phyloP scores from a whole-genome alignment of 2,888 invertebrate genomes.

The Agrilus biguttatus region DNA sequence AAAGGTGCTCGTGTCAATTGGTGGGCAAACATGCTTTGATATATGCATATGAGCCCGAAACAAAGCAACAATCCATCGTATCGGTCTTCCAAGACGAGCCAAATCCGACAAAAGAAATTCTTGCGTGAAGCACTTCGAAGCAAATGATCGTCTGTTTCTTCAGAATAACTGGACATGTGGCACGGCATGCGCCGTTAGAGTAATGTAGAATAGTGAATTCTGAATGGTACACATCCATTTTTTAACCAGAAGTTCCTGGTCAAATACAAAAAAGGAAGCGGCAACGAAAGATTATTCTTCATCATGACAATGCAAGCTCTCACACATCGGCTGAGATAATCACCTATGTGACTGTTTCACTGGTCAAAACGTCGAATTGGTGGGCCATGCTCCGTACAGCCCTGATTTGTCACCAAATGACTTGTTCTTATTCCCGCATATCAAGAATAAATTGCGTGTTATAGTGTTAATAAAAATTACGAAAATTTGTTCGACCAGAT shows the following conservation, averaged over 20 bases:
- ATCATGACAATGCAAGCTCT: constrained; percentile 9
- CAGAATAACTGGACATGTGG: constrained; percentile 12
- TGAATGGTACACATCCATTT: constrained; percentile 16
- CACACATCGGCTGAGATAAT: no score
- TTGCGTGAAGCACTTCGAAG: no score
- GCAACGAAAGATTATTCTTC: constrained; percentile 7
- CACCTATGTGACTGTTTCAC: no score
- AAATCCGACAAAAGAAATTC: no score
- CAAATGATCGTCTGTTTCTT: constrained; percentile 20
- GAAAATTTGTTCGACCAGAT: no score
- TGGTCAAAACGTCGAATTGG: no score
- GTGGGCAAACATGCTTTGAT: constrained; percentile 15
- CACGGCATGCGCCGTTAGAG: constrained; percentile 12
- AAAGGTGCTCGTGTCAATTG: constrained; percentile 16
- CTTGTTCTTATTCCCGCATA: no score
- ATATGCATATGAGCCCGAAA: constrained; percentile 12
- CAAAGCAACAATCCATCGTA: constrained; percentile 12
- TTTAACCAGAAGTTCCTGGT: constrained; percentile 15
- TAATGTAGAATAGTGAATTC: constrained; percentile 14
- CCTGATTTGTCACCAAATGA: no score
- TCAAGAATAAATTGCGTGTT: no score
- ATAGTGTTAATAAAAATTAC: no score
- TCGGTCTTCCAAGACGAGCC: constrained; percentile 14
- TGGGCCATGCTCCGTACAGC: no score
- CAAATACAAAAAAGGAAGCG: constrained; percentile 16